Conservation (phyloP, 2,888 invertebrate species). For the Congeria kusceri region DNA sequence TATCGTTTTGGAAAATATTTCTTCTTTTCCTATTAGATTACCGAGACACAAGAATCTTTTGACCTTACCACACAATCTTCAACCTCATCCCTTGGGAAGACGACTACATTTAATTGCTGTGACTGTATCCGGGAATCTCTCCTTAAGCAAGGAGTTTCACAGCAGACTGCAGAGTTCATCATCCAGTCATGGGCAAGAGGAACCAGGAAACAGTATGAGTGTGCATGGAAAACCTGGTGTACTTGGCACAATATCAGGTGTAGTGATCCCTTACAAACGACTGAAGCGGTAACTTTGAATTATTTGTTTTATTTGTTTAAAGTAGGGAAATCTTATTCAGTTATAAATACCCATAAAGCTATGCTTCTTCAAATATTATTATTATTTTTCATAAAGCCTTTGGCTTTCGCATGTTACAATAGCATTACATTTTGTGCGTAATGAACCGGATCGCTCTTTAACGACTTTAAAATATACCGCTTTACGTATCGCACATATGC, state of each 20-base stretch:
- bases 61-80: conserved; percentile 9
- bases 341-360: conserved; percentile 49
- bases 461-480: too few species aligned
- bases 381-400: too few species aligned
- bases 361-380: conserved; percentile 42
- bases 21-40: conserved; percentile 45
- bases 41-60: conserved; percentile 46
- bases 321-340: conserved; percentile 28
- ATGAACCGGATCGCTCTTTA: too few species aligned
- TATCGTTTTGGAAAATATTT: conserved; percentile 23
- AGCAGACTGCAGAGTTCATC: conserved; percentile 17
- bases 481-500: too few species aligned
- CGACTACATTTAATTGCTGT: conserved; percentile 25
- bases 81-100: conserved; percentile 20
- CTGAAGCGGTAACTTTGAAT: conserved; percentile 31
- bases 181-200: conserved; percentile 30
- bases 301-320: conserved; percentile 33
- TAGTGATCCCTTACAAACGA: conserved; percentile 20
- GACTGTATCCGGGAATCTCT: conserved; percentile 37
- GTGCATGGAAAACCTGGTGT: conserved; percentile 32
- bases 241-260: conserved; percentile 23
- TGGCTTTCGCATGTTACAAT: too few species aligned
- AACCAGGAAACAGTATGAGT: conserved; percentile 41
- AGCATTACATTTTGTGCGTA: too few species aligned
- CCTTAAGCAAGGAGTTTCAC: conserved; percentile 19